Evolutionary conservation across 2,797 vertebrate species (phyloP).

Genomic region (Vultur gryphus): DNA sequence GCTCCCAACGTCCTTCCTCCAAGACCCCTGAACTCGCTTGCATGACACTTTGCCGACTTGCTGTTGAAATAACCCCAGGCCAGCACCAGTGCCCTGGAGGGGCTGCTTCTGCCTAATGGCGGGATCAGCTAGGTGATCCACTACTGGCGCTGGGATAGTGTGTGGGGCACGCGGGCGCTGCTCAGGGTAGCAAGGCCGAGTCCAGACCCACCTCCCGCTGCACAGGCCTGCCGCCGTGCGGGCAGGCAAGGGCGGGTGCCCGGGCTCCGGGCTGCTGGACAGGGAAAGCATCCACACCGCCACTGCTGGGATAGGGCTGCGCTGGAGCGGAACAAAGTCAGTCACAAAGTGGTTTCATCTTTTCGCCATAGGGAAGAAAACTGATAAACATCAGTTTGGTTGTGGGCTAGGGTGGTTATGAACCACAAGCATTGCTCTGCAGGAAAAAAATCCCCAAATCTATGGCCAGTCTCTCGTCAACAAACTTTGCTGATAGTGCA

Average conservation of each 20-base stretch:
- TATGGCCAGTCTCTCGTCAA: too few species aligned
- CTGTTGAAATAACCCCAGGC: not conserved
- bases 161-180: fast-evolving
- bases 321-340: not conserved
- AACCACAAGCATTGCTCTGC: too few species aligned
- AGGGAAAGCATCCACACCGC: not conserved
- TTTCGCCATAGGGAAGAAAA: not conserved
- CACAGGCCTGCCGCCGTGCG: not conserved
- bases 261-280: not conserved
- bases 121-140: too few species aligned
- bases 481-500: not conserved
- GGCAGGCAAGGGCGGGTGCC: not conserved
- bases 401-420: not conserved
- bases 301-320: not conserved
- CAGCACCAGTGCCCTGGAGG: not conserved
- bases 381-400: not conserved
- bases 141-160: not conserved
- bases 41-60: not conserved
- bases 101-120: not conserved
- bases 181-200: not conserved
- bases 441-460: not conserved
- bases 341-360: not conserved
- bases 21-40: not conserved
- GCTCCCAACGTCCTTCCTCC: not conserved
- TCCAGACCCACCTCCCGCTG: not conserved